phyloP scores from a whole-genome alignment of 2,888 invertebrate genomes.

The Macroteleia sp. region DNA sequence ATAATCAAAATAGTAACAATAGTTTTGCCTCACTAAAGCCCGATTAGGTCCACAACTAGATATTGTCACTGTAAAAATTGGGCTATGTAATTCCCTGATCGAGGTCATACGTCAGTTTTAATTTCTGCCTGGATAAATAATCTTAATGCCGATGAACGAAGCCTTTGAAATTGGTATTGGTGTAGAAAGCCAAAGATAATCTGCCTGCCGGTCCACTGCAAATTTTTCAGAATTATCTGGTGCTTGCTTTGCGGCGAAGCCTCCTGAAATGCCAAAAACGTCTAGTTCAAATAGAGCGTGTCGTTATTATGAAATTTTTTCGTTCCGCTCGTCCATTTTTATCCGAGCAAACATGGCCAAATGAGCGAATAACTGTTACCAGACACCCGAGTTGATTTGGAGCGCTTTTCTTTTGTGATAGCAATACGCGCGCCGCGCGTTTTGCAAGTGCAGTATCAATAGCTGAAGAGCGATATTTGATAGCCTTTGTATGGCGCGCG shows the following conservation, averaged over 20 bases:
- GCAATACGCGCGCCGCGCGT: slow-evolving; percentile 33
- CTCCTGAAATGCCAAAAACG: slow-evolving; percentile 8
- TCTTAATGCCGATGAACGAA: slow-evolving; percentile 32
- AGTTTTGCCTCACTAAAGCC: no score
- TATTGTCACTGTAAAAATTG: no score
- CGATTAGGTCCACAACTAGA: no score
- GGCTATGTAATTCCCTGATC: no score
- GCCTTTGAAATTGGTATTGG: neutral
- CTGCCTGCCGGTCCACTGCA: neutral
- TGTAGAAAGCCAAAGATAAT: slow-evolving; percentile 9
- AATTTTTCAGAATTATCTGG: slow-evolving; percentile 12
- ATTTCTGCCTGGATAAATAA: no score
- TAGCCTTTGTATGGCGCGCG: slow-evolving; percentile 52
- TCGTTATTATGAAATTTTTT: slow-evolving; percentile 25
- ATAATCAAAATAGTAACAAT: no score
- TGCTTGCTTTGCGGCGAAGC: neutral
- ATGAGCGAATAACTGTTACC: slow-evolving; percentile 57
- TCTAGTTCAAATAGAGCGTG: slow-evolving; percentile 27
- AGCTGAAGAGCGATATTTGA: slow-evolving; percentile 57
- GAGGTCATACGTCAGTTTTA: no score
- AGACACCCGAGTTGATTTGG: slow-evolving; percentile 53
- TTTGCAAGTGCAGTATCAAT: slow-evolving; percentile 53
- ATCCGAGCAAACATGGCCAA: slow-evolving; percentile 42
- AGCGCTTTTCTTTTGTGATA: slow-evolving; percentile 46
- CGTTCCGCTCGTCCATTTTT: slow-evolving; percentile 24